Evolutionary conservation across 2,113 vertebrate species (phyloP), one percentile per base, ranked within the genome.

Genomic region (Mola mola): DNA sequence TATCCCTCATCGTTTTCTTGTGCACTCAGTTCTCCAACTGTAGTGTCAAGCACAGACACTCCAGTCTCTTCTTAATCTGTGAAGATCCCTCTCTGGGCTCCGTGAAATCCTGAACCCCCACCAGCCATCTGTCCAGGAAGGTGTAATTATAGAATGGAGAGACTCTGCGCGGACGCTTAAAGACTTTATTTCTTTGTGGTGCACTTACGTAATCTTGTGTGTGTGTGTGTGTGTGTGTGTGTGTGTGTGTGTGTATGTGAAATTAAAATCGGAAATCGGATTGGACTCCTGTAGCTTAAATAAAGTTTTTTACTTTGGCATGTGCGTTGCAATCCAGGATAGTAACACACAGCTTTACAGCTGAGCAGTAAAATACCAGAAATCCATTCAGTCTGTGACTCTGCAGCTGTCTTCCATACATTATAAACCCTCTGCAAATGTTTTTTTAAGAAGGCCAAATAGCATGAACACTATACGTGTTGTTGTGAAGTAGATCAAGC

Each of bases 111-210:
- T 8, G 19, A n/a, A 71, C 84, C 74, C 77, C 82, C 76, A 75
- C 61, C 62, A 52, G 59, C 79, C 87, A 84, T 84, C 82, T 88
- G 85, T 60, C 79, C 63, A 76, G 31, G 43, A 80, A 82, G 60
- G 60, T 75, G 76, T 65, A 70, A 73, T 82, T 61, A 79, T 71
- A 78, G 72, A 75, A 53, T 41, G 44, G n/a, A 34, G 46, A 34
- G 42, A 37, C 41, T 72, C 58, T 53, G 41, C 64, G 70, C 28
- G 71, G 66, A 66, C 53, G 72, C 43, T 36, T 59, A 2, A 56
- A 61, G 68, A 70, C 26, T 76, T 70, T 60, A n/a, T 70, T 42
- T 65, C 53, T 84, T 55, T 71, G 52, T 70, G 68, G 29, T 40
- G 48, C 5, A 62, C 55, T 87, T 84, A 81, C 72, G 62, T 75